Conservation (phyloP, 2,888 invertebrate species). For the Synanthedon andrenaeformis region DNA sequence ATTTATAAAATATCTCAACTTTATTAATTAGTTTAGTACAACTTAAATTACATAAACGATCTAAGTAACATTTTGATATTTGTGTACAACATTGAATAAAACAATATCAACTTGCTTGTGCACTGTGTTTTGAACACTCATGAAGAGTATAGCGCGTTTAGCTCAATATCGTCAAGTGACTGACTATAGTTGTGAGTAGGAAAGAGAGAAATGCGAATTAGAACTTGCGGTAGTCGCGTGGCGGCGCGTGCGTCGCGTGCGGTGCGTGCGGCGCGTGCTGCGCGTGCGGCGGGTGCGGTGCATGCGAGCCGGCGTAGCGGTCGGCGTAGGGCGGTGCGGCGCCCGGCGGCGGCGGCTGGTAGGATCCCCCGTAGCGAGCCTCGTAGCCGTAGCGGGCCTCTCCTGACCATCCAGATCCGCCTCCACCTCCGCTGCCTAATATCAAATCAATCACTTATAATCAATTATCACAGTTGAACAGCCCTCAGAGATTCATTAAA, state of each 20-base stretch:
- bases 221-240: slow-evolving; percentile 8
- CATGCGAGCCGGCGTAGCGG: slow-evolving; percentile 48
- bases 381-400: slow-evolving; percentile 54
- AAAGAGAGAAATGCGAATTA: neutral
- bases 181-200: too few species aligned
- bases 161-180: too few species aligned
- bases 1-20: too few species aligned
- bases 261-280: slow-evolving; percentile 50
- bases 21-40: too few species aligned
- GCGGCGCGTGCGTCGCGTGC: slow-evolving; percentile 25
- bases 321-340: slow-evolving; percentile 44
- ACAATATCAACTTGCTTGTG: too few species aligned
- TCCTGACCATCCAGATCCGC: slow-evolving; percentile 34
- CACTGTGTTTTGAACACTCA: too few species aligned
- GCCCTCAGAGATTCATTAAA: neutral
- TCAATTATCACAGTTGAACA: slow-evolving; percentile 11
- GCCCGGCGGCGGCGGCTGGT: slow-evolving; percentile 63
- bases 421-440: slow-evolving; percentile 21
- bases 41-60: too few species aligned
- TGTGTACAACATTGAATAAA: too few species aligned
- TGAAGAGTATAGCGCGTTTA: too few species aligned
- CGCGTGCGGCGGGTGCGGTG: slow-evolving; percentile 46
- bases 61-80: too few species aligned
- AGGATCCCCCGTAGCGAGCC: slow-evolving; percentile 45
- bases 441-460: too few species aligned